A percentile compares a stretch with the other conserved stretches of the same genome.
Conservation (phyloP, 2,113 vertebrate genomes). For the Prionailurus bengalensis region DNA sequence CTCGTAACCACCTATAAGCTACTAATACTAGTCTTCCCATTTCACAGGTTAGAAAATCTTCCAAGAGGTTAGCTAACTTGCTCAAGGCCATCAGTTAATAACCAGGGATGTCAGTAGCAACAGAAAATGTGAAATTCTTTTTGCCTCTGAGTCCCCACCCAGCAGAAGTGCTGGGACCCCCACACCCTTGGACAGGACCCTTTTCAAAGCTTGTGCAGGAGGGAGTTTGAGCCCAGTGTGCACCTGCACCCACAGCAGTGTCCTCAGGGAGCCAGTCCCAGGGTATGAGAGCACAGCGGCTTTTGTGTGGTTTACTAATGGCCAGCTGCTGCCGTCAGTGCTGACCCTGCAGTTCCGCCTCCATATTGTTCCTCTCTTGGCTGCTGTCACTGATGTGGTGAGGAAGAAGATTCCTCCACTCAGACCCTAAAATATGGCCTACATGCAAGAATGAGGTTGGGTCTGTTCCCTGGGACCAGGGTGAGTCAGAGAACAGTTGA, state of each 20-base stretch:
- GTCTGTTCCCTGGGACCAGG: too few species aligned
- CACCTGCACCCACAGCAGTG: neutral
- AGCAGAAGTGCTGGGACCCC: neutral
- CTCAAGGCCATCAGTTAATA: neutral
- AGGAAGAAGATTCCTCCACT: neutral
- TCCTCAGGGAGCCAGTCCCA: neutral
- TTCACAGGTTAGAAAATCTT: neutral
- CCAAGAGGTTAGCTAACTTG: neutral
- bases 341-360: accelerated
- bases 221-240: neutral
- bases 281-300: neutral
- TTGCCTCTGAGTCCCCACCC: neutral
- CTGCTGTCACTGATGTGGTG: neutral
- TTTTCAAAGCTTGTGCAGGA: neutral
- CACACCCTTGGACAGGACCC: accelerated
- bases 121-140: neutral
- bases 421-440: neutral
- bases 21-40: neutral
- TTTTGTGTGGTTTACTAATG: neutral
- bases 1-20: neutral
- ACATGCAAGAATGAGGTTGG: neutral
- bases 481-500: neutral
- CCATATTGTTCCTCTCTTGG: neutral
- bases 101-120: neutral
- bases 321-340: accelerated